Evolutionary conservation across 2,888 invertebrate species (phyloP), one percentile per base, ranked within the genome.

Genomic region (Scaptomyza cyrtandrae): DNA sequence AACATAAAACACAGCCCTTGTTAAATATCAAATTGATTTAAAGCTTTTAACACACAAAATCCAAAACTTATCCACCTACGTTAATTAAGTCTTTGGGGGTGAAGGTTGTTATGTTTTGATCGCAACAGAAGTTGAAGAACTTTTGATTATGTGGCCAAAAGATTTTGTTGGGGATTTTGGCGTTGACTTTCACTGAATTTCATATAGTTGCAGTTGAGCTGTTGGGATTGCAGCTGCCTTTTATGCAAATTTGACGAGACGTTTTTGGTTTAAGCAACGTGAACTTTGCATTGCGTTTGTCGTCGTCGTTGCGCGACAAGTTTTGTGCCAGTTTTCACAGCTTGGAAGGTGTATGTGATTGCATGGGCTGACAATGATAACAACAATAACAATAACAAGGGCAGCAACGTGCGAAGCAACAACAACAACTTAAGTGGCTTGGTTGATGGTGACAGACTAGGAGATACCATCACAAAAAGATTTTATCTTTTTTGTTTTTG

Each of bases 161-260:
- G 58, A 65, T 63, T 67, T 57, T 46, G 57, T 24, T 14, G 24
- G 56, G 54, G 45, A 68, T 62, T 63, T 60, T 53, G 11, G 11
- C 49, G 57, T 44, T 54, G 66, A 71, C 66, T 72, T 66, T 74
- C 55, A 44, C 54, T 60, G 45, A 33, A 33, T 54, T 27, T 52
- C 27, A 31, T 41, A 46, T 31, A 19, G 46, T 33, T 56, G 39
- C 46, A 62, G 56, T 59, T 61, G 53, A 52, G 44, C 6, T 33
- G 33, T 46, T 70, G 64, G 52, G 78, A 64, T 63, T 78, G 55
- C 59, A 65, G 69, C 44, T 70, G 60, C 33, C 37, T 78, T 41
- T 81, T 88, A 78, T 83, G 78, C 61, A 86, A 78, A 80, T 78
- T 53, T 61, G 56, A 57, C 53, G 65, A 53, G 49, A 63, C 55